Evolutionary conservation across 2,888 invertebrate species (phyloP).

Genomic region (Lochmaea crataegi): DNA sequence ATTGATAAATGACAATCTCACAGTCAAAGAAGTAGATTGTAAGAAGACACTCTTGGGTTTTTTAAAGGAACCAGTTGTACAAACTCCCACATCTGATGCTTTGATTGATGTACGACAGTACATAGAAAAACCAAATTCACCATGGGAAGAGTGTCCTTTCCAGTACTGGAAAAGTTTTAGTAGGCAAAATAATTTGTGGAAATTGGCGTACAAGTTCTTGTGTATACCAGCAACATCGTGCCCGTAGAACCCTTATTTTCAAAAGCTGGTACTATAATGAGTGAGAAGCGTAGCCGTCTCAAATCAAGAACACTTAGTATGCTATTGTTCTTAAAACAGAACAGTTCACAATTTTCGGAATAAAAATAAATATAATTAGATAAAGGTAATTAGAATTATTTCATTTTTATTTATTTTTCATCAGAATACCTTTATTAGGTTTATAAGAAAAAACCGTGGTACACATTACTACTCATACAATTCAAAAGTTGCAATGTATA

Average conservation of each 20-base stretch:
- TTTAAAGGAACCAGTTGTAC: conserved; percentile 12
- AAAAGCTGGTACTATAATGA: conserved; percentile 24
- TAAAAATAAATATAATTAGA: not conserved
- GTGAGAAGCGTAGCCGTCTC: conserved; percentile 12
- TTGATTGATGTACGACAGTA: conserved; percentile 27
- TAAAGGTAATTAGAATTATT: too few species aligned
- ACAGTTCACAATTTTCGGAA: conserved; percentile 22
- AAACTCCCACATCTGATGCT: conserved; percentile 22
- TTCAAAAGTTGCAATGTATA: too few species aligned
- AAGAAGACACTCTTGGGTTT: conserved; percentile 14
- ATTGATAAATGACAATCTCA: conserved; percentile 5
- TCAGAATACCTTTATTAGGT: too few species aligned
- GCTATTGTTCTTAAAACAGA: too few species aligned
- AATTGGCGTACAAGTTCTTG: conserved; percentile 18
- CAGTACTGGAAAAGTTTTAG: conserved; percentile 23
- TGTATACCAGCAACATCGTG: conserved; percentile 27
- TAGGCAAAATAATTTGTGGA: too few species aligned
- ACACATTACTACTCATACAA: too few species aligned
- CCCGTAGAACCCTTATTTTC: conserved; percentile 28
- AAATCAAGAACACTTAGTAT: conserved; percentile 17
- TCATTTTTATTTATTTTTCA: too few species aligned
- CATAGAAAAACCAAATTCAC: conserved; percentile 21
- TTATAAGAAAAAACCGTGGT: too few species aligned
- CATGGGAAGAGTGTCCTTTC: conserved; percentile 5
- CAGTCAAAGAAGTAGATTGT: conserved; percentile 6